Conservation (phyloP, 2,797 vertebrate species). For the Cottoperca gobio region DNA sequence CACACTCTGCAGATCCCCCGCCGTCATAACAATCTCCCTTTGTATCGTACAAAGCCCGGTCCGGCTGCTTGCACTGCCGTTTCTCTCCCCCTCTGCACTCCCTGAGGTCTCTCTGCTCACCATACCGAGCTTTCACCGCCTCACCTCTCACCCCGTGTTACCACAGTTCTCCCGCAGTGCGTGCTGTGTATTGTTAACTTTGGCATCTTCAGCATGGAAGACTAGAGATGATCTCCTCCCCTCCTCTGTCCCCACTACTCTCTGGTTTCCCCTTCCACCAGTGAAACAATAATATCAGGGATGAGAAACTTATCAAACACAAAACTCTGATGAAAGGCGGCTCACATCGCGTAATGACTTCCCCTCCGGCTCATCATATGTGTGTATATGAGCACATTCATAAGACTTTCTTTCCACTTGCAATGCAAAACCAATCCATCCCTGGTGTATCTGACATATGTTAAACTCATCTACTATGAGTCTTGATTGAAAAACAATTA, state of each 20-base stretch:
- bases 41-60: conserved; percentile 48
- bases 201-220: conserved; percentile 55
- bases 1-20: conserved; percentile 58
- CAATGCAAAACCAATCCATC: conserved; percentile 52
- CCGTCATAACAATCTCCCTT: conserved; percentile 66
- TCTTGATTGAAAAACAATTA: conserved; percentile 67
- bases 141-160: conserved; percentile 67
- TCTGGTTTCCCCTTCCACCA: conserved; percentile 43
- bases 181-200: conserved; percentile 76
- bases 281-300: conserved; percentile 41
- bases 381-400: conserved; percentile 17
- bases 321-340: conserved; percentile 41
- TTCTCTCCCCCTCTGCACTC: conserved; percentile 34
- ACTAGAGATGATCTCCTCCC: conserved; percentile 45
- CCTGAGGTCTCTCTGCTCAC: conserved; percentile 55
- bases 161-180: conserved; percentile 56
- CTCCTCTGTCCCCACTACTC: background rate
- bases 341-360: conserved; percentile 33
- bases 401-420: conserved; percentile 24
- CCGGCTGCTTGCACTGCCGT: conserved; percentile 21
- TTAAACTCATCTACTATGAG: conserved; percentile 51
- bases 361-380: conserved; percentile 2
- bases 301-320: conserved; percentile 44
- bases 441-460: conserved; percentile 50
- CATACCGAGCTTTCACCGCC: conserved; percentile 48